phyloP scores from a whole-genome alignment of 2,113 vertebrate species.

The Sturnira hondurensis region DNA sequence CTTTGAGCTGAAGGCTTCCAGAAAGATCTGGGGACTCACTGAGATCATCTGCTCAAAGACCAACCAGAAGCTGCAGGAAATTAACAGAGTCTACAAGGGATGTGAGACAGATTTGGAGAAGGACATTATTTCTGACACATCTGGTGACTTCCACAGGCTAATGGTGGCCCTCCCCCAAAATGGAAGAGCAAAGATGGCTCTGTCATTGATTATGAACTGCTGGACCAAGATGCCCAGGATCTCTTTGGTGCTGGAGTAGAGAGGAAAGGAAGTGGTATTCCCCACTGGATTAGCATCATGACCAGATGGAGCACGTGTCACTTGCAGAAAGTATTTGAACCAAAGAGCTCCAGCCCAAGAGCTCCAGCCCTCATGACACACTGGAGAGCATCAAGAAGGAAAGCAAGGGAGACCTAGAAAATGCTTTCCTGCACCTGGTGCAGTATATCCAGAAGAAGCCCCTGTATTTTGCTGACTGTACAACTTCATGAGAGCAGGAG shows the following conservation, averaged over 20 bases:
- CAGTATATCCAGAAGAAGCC: conserved; percentile 95
- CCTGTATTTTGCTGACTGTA: conserved; percentile 90
- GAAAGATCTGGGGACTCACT: too few relatives aligned
- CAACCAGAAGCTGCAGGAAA: too few relatives aligned
- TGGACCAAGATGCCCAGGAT: conserved; percentile 90
- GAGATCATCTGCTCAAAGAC: too few relatives aligned
- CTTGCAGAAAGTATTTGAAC: conserved; percentile 93
- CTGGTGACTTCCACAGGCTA: conserved; percentile 91
- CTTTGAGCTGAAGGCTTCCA: conserved; percentile 83
- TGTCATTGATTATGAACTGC: conserved; percentile 89
- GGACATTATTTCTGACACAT: conserved; percentile 88
- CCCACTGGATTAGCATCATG: conserved; percentile 94
- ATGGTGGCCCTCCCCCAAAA: conserved; percentile 87
- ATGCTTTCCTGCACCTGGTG: conserved; percentile 89
- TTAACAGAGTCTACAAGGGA: too few relatives aligned
- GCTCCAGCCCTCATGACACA: conserved; percentile 93
- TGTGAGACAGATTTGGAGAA: too few relatives aligned
- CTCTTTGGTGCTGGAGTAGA: conserved; percentile 91
- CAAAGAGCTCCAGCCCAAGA: conserved; percentile 96
- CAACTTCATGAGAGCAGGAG: conserved; percentile 93
- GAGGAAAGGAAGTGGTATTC: conserved; percentile 89
- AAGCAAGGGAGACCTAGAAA: conserved; percentile 92
- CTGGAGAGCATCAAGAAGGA: conserved; percentile 92
- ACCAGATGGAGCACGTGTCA: conserved; percentile 88
- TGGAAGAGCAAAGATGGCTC: too few relatives aligned